Conservation (phyloP, 2,797 vertebrate genomes). For the Antrozous pallidus region DNA sequence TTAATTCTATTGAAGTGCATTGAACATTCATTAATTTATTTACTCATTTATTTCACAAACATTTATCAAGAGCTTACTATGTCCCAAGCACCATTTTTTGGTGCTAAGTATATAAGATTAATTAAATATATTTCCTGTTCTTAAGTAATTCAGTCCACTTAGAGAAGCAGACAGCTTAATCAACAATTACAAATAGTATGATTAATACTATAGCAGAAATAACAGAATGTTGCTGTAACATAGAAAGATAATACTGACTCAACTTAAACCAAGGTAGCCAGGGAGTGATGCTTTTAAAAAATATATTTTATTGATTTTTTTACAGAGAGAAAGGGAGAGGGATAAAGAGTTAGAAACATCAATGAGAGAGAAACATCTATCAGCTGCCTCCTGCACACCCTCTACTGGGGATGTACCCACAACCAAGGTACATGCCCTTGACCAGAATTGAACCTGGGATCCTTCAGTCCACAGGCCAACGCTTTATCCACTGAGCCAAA, state of each 20-base stretch:
- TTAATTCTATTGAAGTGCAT: background rate
- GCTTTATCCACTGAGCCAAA: no score
- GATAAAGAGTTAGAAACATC: no score
- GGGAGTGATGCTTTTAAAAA: background rate
- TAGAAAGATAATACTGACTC: background rate
- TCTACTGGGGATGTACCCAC: no score
- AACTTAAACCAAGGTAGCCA: background rate
- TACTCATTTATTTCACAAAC: slow-evolving; percentile 8
- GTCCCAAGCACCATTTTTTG: background rate
- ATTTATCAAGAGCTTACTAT: background rate
- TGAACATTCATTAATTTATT: slow-evolving; percentile 18
- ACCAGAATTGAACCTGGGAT: no score
- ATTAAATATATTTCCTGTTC: background rate
- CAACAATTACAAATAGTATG: background rate
- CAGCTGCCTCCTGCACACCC: no score
- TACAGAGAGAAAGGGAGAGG: no score
- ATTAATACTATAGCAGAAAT: background rate
- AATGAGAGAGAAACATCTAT: no score
- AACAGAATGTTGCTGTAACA: background rate
- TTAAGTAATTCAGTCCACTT: background rate
- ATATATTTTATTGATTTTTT: no score
- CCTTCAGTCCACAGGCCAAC: no score
- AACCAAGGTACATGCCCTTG: no score
- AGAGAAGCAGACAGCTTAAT: background rate
- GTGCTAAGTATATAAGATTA: background rate